Evolutionary conservation across 2,888 invertebrate species (phyloP), one percentile per base, ranked within the genome.

Genomic region (Perizoma affinitatum): DNA sequence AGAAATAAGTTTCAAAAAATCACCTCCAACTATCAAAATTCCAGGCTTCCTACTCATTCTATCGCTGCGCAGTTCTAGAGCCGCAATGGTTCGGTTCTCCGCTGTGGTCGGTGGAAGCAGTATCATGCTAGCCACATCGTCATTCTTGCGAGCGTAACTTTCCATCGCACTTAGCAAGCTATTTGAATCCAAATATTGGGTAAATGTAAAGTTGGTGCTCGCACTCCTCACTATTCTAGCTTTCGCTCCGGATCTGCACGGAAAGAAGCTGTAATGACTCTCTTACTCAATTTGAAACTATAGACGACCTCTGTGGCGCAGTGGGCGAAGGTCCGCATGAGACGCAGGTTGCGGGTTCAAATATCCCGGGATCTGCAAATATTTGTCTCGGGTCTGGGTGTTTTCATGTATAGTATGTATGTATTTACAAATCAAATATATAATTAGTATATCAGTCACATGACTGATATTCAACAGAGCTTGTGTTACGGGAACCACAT

Each of bases 1-100:
- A 38, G 38, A 7, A 3, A 38, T 38, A 5, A 7, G 38, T 6
- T 4, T 9, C 9, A 6, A n/a, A 35, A 8, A 0, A 36, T 47
- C 70, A 88, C 91, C 87, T 76, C 86, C 91, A 61, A 91, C 72
- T 8, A 92, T 73, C 7, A 91, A 82, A 66, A 92, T 89, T 11
- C 92, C 92, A 35, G 90, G 91, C 64, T 92, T 92, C 45, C 71
- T 84, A 61, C 80, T 85, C 34, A 79, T 76, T 34, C 65, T 78
- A 52, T 92, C 92, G 65, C 90, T 91, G 6, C 79, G 83, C 40
- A 92, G 72, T 64, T 90, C 87, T n/a, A 92, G 59, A 6, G 90
- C 86, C 22, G 87, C 36, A 7, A 92, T 75, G 41, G 75, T 82
- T 1, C 84, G 78, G 55, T 91, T 91, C 54, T 78, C 74, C n/a